phyloP scores from a whole-genome alignment of 2,888 invertebrate species.

The Amitus sp. region DNA sequence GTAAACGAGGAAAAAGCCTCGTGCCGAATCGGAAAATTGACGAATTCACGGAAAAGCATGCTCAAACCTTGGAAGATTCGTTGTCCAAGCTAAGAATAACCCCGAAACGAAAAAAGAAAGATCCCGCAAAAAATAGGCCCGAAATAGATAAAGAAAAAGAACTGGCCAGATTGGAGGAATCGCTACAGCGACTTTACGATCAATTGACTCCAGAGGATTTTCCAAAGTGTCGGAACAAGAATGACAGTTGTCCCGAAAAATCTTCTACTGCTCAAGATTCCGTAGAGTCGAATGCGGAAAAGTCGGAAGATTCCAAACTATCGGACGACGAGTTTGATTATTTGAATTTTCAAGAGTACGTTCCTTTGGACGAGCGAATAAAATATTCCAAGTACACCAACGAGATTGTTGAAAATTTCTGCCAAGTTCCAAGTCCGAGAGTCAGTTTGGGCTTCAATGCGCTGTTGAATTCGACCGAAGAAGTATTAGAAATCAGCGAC shows the following conservation, averaged over 20 bases:
- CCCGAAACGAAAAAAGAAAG: slow-evolving; percentile 57
- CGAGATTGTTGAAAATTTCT: background rate
- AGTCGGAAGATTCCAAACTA: too few relatives aligned
- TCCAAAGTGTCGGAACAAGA: slow-evolving; percentile 52
- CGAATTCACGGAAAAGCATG: slow-evolving; percentile 50
- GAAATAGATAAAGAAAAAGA: slow-evolving; percentile 47
- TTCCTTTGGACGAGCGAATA: slow-evolving; percentile 53
- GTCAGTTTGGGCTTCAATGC: slow-evolving; percentile 45
- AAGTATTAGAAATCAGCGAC: slow-evolving; percentile 7
- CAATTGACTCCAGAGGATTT: slow-evolving; percentile 59
- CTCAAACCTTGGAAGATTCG: slow-evolving; percentile 50
- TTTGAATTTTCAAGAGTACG: slow-evolving; percentile 45
- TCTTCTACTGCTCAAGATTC: too few relatives aligned
- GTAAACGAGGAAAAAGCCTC: slow-evolving; percentile 21
- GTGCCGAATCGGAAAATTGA: slow-evolving; percentile 44
- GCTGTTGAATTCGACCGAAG: slow-evolving; percentile 41
- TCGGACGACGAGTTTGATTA: slow-evolving; percentile 49
- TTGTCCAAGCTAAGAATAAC: slow-evolving; percentile 52
- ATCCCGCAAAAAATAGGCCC: slow-evolving; percentile 54
- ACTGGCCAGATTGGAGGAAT: slow-evolving; percentile 58
- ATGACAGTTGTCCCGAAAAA: background rate
- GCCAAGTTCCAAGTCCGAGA: slow-evolving; percentile 6
- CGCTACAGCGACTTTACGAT: slow-evolving; percentile 58
- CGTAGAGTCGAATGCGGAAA: background rate
- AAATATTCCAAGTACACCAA: background rate